These are phyloP conservation scores for Zophobas morio DNA, from an alignment of 1,140 invertebrate genomes.

Conservation along the genomic window DNA sequence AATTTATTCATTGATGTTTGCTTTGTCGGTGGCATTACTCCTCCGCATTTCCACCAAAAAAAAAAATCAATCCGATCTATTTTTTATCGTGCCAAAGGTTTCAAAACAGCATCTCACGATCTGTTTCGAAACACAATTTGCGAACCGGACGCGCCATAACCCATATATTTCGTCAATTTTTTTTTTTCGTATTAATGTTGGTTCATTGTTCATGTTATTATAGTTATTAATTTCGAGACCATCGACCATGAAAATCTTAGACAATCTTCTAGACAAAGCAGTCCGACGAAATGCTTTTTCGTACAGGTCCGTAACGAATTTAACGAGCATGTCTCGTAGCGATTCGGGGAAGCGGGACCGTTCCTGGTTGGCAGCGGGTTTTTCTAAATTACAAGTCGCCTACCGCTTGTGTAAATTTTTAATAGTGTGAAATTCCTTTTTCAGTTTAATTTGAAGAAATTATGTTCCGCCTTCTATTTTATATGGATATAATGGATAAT, in stretches of 20 bases:
- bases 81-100: neutral
- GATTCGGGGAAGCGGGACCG: conserved; percentile 19
- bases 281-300: conserved; percentile 20
- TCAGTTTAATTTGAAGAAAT: conserved; percentile 12
- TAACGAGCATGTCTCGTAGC: conserved; percentile 34
- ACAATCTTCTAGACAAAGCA: conserved; percentile 38
- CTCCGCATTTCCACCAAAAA: neutral
- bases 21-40: conserved; percentile 4
- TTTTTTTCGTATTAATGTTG: conserved; percentile 9
- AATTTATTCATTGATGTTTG: conserved; percentile 8
- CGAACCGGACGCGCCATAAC: conserved; percentile 27
- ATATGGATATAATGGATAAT: conserved; percentile 24
- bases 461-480: conserved; percentile 5
- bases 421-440: conserved; percentile 15
- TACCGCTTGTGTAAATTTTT: conserved; percentile 12
- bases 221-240: conserved; percentile 44
- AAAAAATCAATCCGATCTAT: conserved; percentile 8
- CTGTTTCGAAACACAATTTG: neutral
- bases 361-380: neutral
- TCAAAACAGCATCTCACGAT: conserved; percentile 11
- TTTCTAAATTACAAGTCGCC: conserved; percentile 19
- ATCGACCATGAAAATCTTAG: conserved; percentile 46
- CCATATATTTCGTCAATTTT: conserved; percentile 33
- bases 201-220: conserved; percentile 48
- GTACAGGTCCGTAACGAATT: conserved; percentile 26